Evolutionary conservation across 2,797 vertebrate genomes (phyloP), one percentile per base, ranked within the genome.

Genomic region (Lacerta bilineata): DNA sequence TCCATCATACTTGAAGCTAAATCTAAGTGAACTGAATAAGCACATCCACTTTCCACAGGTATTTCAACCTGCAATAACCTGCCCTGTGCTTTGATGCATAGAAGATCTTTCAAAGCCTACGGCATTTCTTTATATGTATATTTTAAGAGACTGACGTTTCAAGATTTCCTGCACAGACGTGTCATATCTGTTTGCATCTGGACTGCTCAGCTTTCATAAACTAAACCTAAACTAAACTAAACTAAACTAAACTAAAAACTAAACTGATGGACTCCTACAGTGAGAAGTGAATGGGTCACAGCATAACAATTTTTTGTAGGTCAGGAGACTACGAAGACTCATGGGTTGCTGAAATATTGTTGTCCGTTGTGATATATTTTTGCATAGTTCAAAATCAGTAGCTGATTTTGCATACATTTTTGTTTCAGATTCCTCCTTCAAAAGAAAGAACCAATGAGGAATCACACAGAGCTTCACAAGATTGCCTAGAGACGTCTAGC

Each of bases 151-250:
- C 64, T 59, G 33, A 95, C 83, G 92, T 92, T 66, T 72, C 69
- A 88, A 94, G 89, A 33, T 90, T 96, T 95, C 92, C 87, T 88
- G 46, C 84, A 94, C 83, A 92, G 75, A 76, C 55, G 74, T 36
- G 84, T 91, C 68, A 86, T 83, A 90, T 91, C 74, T 91, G 80
- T 91, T 89, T 88, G 86, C 33, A 85, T 91, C 78, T 82, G 74
- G 92, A 82, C 84, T 66, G 86, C 87, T 86, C 18, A 4, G 72
- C 77, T 88, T 87, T 8, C 2, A 23, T 7, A 10, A 61, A 83
- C 76, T 80, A 89, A 55, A 55, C 50, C 41, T 43, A 43, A 43
- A 43, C 41, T 43, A 43, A 43, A 43, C 41, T 43, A 43, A 43
- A 43, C 41, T 43, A 43, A 43, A 43, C 41, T 43, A 43, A 43